Evolutionary conservation across 2,797 vertebrate species (phyloP), one percentile per base, ranked within the genome.

Genomic region (Crossoptilon crossoptilon): DNA sequence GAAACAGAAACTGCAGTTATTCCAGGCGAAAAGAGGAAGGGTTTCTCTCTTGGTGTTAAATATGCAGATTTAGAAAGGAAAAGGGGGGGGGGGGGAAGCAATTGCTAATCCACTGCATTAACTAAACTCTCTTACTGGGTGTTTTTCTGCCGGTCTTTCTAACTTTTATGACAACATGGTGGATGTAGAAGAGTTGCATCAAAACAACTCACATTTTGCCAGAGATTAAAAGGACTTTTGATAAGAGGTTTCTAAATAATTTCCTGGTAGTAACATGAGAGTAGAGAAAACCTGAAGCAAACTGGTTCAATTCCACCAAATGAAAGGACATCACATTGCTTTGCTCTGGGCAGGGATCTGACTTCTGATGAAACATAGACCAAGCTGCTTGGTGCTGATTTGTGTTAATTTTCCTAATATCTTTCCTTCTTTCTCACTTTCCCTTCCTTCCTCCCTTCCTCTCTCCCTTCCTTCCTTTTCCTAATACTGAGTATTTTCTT

Each of bases 1-100:
- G 98, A 98, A 98, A 98, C 98, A 98, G 98, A 98, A 98, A 98
- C 97, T 96, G 97, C 97, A 97, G 96, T 96, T 98, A 97, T 97
- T 97, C 94, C 93, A 97, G 93, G 84, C n/a, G 53, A 97, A 98
- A 97, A 68, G 96, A 97, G 97, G 96, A 95, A 74, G 64, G 71
- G 96, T 84, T 97, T 97, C 96, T 97, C 94, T 94, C 96, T 94
- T 92, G 80, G 93, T 95, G 97, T 97, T 97, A 97, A 98, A 97
- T 97, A 97, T 96, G 97, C 97, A 97, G 96, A 97, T 97, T 88
- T 95, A 56, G 93, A 90, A 90, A 84, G 56, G 94, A 94, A 84
- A 37, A 37, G 37, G 39, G 35, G 11, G 6, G 89, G 84, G 80
- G 84, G 39, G 35, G 11, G 6, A 75, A 48, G 31, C 53, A 43